Percentiles rank a stretch among this genome's conserved stretches.
phyloP scores from a whole-genome alignment of 2,888 invertebrate genomes.

The Melanargia galathea region DNA sequence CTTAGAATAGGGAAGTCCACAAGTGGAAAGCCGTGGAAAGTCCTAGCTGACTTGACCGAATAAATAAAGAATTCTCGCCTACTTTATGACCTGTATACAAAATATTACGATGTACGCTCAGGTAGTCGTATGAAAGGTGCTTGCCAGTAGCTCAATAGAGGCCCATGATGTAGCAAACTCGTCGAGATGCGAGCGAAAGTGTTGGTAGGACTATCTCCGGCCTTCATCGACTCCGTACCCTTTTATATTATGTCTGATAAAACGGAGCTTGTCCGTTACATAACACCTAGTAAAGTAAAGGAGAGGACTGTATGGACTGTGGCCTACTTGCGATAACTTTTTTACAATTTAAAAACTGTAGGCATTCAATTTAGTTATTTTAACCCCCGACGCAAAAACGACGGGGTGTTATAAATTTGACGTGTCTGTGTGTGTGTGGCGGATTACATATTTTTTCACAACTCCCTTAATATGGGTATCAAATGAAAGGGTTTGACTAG shows the following conservation, averaged over 20 bases:
- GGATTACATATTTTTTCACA: no score
- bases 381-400: no score
- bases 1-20: background rate
- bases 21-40: background rate
- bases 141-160: slow-evolving; percentile 12
- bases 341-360: background rate
- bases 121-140: slow-evolving; percentile 10
- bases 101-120: slow-evolving; percentile 13
- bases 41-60: no score
- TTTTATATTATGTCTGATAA: slow-evolving; percentile 17
- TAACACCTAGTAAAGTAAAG: slow-evolving; percentile 5
- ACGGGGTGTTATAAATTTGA: no score
- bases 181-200: slow-evolving; percentile 15
- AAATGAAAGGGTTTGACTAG: no score
- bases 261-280: slow-evolving; percentile 7
- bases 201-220: slow-evolving; percentile 14
- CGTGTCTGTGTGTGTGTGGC: no score
- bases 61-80: background rate
- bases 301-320: background rate
- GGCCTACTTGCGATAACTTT: slow-evolving; percentile 3
- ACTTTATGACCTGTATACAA: slow-evolving; percentile 2
- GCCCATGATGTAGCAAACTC: slow-evolving; percentile 8
- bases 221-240: slow-evolving; percentile 19
- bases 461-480: no score
- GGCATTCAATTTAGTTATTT: no score